A percentile compares a stretch with the other conserved stretches of the same genome.
These are phyloP conservation scores for Limulus polyphemus DNA, from an alignment of 2,888 invertebrate species.

Conservation along the genomic window DNA sequence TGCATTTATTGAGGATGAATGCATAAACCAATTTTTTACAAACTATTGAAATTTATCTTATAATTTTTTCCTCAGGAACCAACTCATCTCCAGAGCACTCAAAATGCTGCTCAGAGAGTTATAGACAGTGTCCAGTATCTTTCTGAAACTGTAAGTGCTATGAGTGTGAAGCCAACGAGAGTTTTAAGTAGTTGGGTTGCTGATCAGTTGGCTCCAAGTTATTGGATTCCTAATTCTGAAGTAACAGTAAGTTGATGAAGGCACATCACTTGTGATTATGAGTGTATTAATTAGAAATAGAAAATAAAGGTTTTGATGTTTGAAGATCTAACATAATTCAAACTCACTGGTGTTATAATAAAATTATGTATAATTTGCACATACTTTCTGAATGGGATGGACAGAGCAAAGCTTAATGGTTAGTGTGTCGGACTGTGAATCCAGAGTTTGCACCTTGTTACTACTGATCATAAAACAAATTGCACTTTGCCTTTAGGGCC, in stretches of 20 bases:
- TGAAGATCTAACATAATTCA: no score
- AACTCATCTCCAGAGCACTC: neutral
- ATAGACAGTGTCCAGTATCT: conserved; percentile 52
- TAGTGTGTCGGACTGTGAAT: no score
- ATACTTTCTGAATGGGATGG: no score
- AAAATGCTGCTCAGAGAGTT: conserved; percentile 50
- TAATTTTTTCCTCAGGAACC: no score
- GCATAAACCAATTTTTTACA: neutral
- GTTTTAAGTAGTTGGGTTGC: conserved; percentile 57
- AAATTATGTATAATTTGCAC: no score
- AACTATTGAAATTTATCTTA: neutral
- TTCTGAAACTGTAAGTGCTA: conserved; percentile 49
- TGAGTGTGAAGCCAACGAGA: conserved; percentile 57
- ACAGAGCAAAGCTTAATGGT: no score
- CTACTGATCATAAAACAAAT: no score
- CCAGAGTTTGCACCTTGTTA: no score
- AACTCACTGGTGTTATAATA: no score
- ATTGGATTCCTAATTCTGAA: conserved; percentile 65
- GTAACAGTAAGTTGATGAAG: conserved; percentile 46
- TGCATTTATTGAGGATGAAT: neutral
- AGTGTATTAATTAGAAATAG: no score
- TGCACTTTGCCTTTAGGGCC: no score
- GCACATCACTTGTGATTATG: neutral
- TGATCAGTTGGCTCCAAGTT: conserved; percentile 61
- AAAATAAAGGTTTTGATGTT: no score